These are phyloP conservation scores for Xyrauchen texanus DNA, from an alignment of 2,113 vertebrate species.

Conservation along the genomic window DNA sequence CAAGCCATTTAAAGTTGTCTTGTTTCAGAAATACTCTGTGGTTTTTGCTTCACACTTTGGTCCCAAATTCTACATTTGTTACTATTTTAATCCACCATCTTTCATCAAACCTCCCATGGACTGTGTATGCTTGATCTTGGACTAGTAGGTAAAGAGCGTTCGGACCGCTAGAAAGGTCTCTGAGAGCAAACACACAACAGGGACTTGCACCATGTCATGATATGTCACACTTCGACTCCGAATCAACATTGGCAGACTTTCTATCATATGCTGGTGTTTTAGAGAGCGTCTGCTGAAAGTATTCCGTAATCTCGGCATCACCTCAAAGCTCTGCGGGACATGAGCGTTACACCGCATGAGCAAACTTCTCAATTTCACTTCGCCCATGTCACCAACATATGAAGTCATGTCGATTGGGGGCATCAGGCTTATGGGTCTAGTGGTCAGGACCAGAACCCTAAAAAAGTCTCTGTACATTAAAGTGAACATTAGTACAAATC, in stretches of 20 bases:
- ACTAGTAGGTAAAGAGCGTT: conserved; percentile 59
- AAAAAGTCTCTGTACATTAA: too few species aligned
- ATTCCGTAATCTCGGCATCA: conserved; percentile 46
- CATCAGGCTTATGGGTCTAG: not conserved
- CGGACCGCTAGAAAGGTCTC: conserved; percentile 53
- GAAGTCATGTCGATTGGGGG: too few species aligned
- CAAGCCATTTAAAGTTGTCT: not conserved
- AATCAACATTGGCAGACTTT: conserved; percentile 67
- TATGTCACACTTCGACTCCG: conserved; percentile 65
- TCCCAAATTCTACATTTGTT: conserved; percentile 63
- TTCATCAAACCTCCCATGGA: conserved; percentile 48
- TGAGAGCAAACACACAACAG: conserved; percentile 57
- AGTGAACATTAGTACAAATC: too few species aligned
- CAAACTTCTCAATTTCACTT: conserved; percentile 33
- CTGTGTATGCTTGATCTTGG: conserved; percentile 44
- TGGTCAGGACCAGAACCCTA: not conserved
- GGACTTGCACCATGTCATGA: conserved; percentile 69
- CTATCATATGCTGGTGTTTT: conserved; percentile 62
- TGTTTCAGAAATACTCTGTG: not conserved
- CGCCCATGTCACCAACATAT: conserved; percentile 37
- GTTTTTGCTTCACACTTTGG: conserved; percentile 51
- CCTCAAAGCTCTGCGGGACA: conserved; percentile 57
- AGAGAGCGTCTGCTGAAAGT: conserved; percentile 61
- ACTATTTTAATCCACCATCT: conserved; percentile 54
- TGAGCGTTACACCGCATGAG: conserved; percentile 43